A percentile compares a stretch with the other conserved stretches of the same genome.
phyloP scores from a whole-genome alignment of 2,888 invertebrate genomes.

The Digitonthophagus gazella region DNA sequence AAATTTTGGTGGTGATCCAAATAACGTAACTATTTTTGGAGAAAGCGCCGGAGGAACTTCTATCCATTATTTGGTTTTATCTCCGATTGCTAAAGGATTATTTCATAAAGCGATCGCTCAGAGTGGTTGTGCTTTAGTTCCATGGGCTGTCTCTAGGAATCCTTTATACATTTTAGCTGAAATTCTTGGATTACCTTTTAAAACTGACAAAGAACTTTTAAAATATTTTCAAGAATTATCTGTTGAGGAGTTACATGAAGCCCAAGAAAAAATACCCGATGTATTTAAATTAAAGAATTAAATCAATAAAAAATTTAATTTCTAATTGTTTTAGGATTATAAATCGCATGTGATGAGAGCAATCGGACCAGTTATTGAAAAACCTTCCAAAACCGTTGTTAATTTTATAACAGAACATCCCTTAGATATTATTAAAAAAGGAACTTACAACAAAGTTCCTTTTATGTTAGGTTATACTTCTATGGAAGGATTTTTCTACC shows the following conservation, averaged over 20 bases:
- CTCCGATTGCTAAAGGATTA: constrained; percentile 45
- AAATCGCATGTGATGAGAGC: constrained; percentile 1
- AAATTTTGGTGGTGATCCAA: constrained; percentile 55
- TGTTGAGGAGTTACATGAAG: constrained; percentile 21
- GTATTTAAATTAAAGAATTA: constrained; percentile 8
- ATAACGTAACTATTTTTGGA: constrained; percentile 56
- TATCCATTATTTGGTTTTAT: constrained; percentile 53
- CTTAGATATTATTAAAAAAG: constrained; percentile 33
- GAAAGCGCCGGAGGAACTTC: constrained; percentile 56
- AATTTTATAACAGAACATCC: constrained; percentile 38
- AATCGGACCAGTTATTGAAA: constrained; percentile 31
- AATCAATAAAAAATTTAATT: not conserved
- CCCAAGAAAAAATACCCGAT: constrained; percentile 22
- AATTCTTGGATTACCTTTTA: constrained; percentile 7
- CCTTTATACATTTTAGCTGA: constrained; percentile 6
- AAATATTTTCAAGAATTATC: constrained; percentile 22
- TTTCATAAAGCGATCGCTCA: constrained; percentile 33
- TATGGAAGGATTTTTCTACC: constrained; percentile 38
- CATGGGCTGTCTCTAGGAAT: constrained; percentile 15
- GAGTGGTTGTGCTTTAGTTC: constrained; percentile 25
- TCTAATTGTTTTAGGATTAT: constrained; percentile 1
- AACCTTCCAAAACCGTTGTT: constrained; percentile 26
- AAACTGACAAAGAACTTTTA: constrained; percentile 17
- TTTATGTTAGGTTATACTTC: constrained; percentile 38
- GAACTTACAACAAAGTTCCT: constrained; percentile 38